Percentiles rank a stretch among this genome's conserved stretches.
phyloP scores from a whole-genome alignment of 2,797 vertebrate species.

The Sebastes diploproa region DNA sequence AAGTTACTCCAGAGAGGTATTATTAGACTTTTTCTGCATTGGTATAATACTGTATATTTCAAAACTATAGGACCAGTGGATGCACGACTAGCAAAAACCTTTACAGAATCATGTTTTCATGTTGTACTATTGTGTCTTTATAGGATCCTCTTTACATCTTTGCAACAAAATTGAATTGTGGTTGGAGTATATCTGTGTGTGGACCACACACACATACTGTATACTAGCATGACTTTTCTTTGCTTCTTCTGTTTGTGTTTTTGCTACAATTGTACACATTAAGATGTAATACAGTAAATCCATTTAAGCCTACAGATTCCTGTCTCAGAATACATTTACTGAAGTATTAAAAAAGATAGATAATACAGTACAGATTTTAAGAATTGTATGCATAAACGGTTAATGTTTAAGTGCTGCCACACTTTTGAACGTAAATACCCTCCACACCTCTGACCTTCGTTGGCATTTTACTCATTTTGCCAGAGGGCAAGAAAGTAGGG shows the following conservation, averaged over 20 bases:
- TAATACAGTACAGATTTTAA: background rate
- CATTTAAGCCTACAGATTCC: background rate
- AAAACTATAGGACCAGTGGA: background rate
- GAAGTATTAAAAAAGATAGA: background rate
- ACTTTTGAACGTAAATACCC: background rate
- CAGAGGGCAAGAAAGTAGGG: background rate
- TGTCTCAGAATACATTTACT: background rate
- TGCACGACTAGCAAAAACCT: background rate
- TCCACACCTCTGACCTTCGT: background rate
- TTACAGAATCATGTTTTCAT: background rate
- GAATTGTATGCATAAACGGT: background rate
- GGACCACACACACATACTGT: background rate
- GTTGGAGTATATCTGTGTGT: background rate
- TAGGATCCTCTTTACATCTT: background rate
- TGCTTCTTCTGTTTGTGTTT: background rate
- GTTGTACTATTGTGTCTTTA: background rate
- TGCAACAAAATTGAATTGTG: background rate
- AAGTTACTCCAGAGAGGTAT: background rate
- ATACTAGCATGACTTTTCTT: too few relatives aligned
- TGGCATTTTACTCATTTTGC: slow-evolving; percentile 31
- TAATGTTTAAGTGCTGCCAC: background rate
- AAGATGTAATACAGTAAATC: background rate
- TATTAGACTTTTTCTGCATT: too few relatives aligned
- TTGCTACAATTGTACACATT: background rate
- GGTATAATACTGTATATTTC: background rate